Evolutionary conservation across 2,113 vertebrate species (phyloP), one percentile per base, ranked within the genome.

Genomic region (Lampris megalopsis): DNA sequence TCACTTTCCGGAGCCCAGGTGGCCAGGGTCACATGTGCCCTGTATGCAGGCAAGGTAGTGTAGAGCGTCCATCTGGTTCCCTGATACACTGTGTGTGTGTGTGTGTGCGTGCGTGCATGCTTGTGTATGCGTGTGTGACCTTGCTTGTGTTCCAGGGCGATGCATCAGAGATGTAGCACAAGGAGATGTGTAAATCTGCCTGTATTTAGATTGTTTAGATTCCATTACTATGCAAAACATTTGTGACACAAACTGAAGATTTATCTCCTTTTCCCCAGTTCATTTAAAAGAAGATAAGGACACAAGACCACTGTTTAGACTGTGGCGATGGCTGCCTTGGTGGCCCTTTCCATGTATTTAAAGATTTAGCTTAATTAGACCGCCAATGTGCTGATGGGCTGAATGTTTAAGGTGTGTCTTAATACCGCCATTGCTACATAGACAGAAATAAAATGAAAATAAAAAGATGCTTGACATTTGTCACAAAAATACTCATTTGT

Each of bases 1-100:
- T 86, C 88, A 89, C 85, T 85, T 86, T 89, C 88, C 83, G 82
- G 80, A 75, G 83, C 83, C 82, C 90, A 90, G 86, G 90, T 86
- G 88, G 75, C 73, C 81, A 1, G 78, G 90, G 90, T 90, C 88
- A 89, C 74, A 81, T 62, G 82, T 85, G 75, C 83, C 75, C 80
- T 54, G 59, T 79, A 78, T 82, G 82, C 75, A 81, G 68, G 63
- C 71, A 74, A 88, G 82, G 84, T 81, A 81, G 81, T 86, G 86
- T 71, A 86, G 86, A 54, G 79, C 61, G 45, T 88, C 92, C 86
- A 89, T 90, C 86, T 90, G 90, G 80, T 82, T 73, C 13, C 70
- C 81, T 61, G 47, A 68, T 75, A 69, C 61, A 73, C 42, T 88
- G 53, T 59, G 36, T 70, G 24, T 59, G 41, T 49, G 35, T 3